Evolutionary conservation across 2,797 vertebrate genomes (phyloP), one percentile per base, ranked within the genome.

Genomic region (Helicolenus hilgendorfi): DNA sequence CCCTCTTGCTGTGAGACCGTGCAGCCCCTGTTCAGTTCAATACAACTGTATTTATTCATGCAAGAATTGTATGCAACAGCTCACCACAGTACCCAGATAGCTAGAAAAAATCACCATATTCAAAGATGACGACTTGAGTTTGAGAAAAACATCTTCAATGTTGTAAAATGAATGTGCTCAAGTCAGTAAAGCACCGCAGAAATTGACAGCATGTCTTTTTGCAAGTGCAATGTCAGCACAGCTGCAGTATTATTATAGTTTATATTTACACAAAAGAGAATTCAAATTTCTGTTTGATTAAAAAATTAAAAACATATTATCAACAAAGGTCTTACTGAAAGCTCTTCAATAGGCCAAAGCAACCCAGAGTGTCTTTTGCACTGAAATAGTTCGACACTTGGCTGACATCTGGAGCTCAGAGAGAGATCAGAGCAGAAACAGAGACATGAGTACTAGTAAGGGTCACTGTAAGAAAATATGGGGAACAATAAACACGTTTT

Each of bases 401-500:
- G 74, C 77, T 63, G 73, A 85, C 68, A 65, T 56, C 35, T 69
- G 7, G 53, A 75, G 22, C 7, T 7, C 8, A 5, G 75, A 62
- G 11, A 29, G 22, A 11, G 64, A 82, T 56, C 56, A 71, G 38
- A 81, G 53, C 70, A 67, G 24, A 69, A 20, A 73, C 38, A 67
- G 38, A 69, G 56, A 84, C 22, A 45, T 62, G 63, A 70, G 33
- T 20, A 29, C 83, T 85, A 41, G 2, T 35, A 20, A 73, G 81
- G 55, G 58, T 58, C 35, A 14, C 35, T 63, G 41, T 73, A 63
- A 80, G 68, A 88, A 91, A 88, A 74, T 64, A 67, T 65, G 26
- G 41, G 74, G 90, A 79, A 86, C 79, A 92, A 92, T 86, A 71
- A 88, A 92, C 69, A 89, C 45, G 77, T 85, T 89, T 86, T 72